Conservation (phyloP, 2,888 invertebrate species). For the Ectemnius lituratus region DNA sequence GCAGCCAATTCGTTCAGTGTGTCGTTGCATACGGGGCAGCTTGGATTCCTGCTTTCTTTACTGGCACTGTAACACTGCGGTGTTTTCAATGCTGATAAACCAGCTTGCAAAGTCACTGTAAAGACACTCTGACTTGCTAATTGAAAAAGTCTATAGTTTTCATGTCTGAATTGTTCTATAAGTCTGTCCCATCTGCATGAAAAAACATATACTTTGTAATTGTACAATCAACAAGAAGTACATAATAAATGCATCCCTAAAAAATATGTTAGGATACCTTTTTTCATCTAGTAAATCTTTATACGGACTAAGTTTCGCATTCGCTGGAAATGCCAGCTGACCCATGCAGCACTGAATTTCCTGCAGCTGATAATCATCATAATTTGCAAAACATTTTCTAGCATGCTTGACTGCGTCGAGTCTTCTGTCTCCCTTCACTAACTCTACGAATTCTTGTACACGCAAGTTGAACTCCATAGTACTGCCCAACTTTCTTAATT, state of each 20-base stretch:
- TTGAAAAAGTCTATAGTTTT: slow-evolving; percentile 96
- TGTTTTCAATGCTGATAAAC: slow-evolving; percentile 93
- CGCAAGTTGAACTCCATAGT: slow-evolving; percentile 96
- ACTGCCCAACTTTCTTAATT: slow-evolving; percentile 94
- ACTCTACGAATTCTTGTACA: slow-evolving; percentile 96
- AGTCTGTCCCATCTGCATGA: slow-evolving; percentile 87
- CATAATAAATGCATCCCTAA: background rate
- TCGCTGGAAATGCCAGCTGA: slow-evolving; percentile 93
- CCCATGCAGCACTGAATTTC: slow-evolving; percentile 98
- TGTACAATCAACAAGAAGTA: background rate
- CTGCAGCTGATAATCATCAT: slow-evolving; percentile 91
- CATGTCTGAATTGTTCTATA: slow-evolving; percentile 93
- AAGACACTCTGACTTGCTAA: slow-evolving; percentile 94
- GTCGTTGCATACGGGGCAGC: slow-evolving; percentile 95
- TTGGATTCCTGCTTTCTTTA: slow-evolving; percentile 85
- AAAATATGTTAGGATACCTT: slow-evolving; percentile 74
- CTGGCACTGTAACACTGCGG: slow-evolving; percentile 85
- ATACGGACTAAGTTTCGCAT: slow-evolving; percentile 84
- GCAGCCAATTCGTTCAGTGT: slow-evolving; percentile 92
- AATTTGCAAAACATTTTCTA: slow-evolving; percentile 92
- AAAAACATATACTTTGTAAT: slow-evolving; percentile 9
- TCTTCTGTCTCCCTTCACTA: slow-evolving; percentile 91
- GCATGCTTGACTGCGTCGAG: slow-evolving; percentile 97
- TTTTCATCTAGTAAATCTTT: slow-evolving; percentile 82
- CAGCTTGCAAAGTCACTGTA: slow-evolving; percentile 94